phyloP scores from a whole-genome alignment of 2,888 invertebrate genomes.

The Chrysina gloriosa region DNA sequence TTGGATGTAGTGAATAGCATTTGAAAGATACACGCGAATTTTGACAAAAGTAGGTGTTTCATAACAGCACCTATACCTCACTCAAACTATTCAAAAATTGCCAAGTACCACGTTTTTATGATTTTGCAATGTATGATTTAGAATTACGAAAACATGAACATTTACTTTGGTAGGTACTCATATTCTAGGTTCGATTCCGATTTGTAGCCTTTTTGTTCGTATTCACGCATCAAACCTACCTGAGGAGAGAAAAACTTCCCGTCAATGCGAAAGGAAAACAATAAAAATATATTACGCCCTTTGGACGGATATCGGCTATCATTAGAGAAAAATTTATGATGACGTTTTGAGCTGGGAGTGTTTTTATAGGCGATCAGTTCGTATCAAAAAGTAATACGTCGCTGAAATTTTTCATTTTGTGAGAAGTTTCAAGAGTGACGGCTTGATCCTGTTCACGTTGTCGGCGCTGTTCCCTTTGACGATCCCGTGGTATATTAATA shows the following conservation, averaged over 20 bases:
- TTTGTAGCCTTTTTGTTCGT: no score
- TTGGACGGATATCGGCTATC: constrained; percentile 20
- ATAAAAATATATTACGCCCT: constrained; percentile 26
- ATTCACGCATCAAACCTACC: constrained; percentile 16
- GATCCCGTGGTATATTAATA: constrained; percentile 22
- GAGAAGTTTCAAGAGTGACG: constrained; percentile 25
- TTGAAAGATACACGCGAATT: no score
- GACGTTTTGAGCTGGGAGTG: not conserved
- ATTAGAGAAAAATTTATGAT: constrained; percentile 21
- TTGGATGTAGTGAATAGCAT: no score
- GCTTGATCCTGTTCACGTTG: constrained; percentile 25
- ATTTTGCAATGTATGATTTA: no score
- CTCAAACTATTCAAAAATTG: no score
- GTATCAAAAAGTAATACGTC: constrained; percentile 29
- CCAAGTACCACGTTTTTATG: no score
- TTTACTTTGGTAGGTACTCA: no score
- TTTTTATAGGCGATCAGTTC: constrained; percentile 7
- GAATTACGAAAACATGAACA: no score
- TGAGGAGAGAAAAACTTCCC: constrained; percentile 13
- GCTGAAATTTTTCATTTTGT: constrained; percentile 31
- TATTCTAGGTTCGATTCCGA: no score
- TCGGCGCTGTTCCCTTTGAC: not conserved
- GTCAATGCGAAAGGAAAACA: constrained; percentile 14
- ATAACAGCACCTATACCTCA: no score
- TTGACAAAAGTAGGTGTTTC: no score